phyloP scores from a whole-genome alignment of 2,797 vertebrate genomes.

The Rhinichthys osculus region DNA sequence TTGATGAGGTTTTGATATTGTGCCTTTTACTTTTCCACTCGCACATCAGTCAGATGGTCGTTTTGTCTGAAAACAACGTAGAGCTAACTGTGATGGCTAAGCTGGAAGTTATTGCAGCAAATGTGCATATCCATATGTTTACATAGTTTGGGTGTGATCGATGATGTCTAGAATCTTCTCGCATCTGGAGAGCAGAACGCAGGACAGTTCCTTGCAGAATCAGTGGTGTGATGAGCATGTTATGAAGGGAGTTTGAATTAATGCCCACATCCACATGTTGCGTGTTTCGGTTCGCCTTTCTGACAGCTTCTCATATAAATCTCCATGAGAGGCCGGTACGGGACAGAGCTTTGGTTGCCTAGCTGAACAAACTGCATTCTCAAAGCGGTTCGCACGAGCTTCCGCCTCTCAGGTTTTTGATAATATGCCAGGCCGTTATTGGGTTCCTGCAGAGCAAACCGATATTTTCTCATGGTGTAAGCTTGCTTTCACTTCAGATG shows the following conservation, averaged over 20 bases:
- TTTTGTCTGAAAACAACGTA: slow-evolving; percentile 4
- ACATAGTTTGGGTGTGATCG: slow-evolving; percentile 25
- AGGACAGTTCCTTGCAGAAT: slow-evolving; percentile 34
- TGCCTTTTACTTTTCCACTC: slow-evolving; percentile 25
- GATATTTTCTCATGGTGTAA: slow-evolving; percentile 66
- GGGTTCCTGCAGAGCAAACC: slow-evolving; percentile 56
- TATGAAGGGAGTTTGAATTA: slow-evolving; percentile 45
- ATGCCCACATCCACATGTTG: slow-evolving; percentile 42
- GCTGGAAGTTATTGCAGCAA: slow-evolving; percentile 12
- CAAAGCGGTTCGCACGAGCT: neutral
- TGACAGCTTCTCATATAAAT: slow-evolving; percentile 46
- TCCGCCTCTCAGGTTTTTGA: slow-evolving; percentile 28
- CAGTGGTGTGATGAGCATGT: slow-evolving; percentile 28
- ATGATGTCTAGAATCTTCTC: slow-evolving; percentile 30
- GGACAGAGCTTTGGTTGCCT: neutral
- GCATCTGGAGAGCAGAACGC: slow-evolving; percentile 41
- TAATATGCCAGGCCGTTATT: slow-evolving; percentile 55
- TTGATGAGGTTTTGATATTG: slow-evolving; percentile 29
- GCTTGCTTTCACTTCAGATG: slow-evolving; percentile 53
- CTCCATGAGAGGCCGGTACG: neutral
- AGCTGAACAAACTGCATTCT: slow-evolving; percentile 26
- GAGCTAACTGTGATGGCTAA: neutral
- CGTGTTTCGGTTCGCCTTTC: slow-evolving; percentile 21
- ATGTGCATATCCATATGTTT: slow-evolving; percentile 37
- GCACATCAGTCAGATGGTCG: neutral